phyloP scores from a whole-genome alignment of 2,797 vertebrate species.

The Scolopax bukidnonensis region DNA sequence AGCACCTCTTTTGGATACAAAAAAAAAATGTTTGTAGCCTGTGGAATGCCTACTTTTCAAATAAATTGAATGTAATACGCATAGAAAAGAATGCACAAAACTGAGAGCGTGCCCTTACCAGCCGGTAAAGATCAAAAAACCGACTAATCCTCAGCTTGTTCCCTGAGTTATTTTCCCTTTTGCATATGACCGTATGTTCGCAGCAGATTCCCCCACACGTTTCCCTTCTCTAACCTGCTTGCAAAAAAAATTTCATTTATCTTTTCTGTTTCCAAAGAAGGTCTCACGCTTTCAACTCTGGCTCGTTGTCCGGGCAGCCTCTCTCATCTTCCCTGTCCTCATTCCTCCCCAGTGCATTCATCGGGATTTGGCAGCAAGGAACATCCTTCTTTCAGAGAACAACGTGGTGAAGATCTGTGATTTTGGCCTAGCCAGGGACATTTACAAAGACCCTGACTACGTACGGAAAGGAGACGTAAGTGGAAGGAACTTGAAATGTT shows the following conservation, averaged over 20 bases:
- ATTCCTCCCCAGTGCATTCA: conserved; percentile 87
- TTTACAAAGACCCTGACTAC: conserved; percentile 95
- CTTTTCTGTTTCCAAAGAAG: neutral
- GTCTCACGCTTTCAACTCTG: neutral
- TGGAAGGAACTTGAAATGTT: neutral
- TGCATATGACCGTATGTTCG: neutral
- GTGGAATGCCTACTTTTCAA: neutral
- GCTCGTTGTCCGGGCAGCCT: neutral
- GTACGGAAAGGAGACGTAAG: conserved; percentile 95
- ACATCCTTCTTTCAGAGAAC: conserved; percentile 93
- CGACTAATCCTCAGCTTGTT: neutral
- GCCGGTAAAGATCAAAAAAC: neutral
- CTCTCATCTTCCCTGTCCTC: neutral
- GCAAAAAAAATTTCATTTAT: rapidly evolving
- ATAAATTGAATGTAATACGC: neutral
- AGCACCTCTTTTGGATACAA: neutral
- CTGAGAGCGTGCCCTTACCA: neutral
- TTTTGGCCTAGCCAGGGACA: conserved; percentile 92
- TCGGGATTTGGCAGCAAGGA: conserved; percentile 90
- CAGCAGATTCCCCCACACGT: neutral
- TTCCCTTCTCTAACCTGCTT: neutral
- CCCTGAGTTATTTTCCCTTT: neutral
- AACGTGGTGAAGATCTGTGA: conserved; percentile 97
- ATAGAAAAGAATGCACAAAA: neutral
- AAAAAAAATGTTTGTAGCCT: neutral